Percentiles rank a stretch among this genome's conserved stretches.
These are phyloP conservation scores for Silurus lanzhouensis DNA, from an alignment of 2,797 vertebrate species.

Conservation along the genomic window DNA sequence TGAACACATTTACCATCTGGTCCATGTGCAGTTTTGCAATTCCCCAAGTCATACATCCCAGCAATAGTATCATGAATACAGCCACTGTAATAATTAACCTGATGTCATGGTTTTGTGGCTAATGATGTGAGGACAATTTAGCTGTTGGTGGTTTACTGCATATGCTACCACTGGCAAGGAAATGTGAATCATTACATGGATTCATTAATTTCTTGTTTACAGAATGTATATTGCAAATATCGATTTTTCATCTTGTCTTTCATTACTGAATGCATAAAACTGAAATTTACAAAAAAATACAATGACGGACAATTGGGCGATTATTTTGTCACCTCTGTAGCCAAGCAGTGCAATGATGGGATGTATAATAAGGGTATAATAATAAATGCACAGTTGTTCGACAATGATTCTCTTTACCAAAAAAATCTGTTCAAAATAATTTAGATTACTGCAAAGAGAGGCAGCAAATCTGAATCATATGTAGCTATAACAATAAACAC, in stretches of 20 bases:
- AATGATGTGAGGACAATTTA: not conserved
- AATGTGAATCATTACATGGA: not conserved
- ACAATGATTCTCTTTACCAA: not conserved
- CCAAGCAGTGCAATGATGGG: slow-evolving; percentile 86
- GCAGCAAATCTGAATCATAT: not conserved
- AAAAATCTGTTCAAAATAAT: not conserved
- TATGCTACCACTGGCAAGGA: not conserved
- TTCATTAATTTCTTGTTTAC: not conserved
- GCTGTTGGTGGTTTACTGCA: not conserved
- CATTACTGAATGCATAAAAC: not conserved
- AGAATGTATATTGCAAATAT: not conserved
- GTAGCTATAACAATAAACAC: not conserved
- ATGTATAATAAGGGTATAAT: slow-evolving; percentile 71
- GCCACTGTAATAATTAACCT: slow-evolving; percentile 31
- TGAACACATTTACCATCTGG: slow-evolving; percentile 3
- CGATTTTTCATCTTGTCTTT: not conserved
- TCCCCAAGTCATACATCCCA: not conserved
- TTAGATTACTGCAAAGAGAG: not conserved
- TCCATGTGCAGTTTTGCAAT: not conserved
- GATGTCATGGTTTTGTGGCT: slow-evolving; percentile 6
- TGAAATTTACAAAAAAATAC: slow-evolving; percentile 69
- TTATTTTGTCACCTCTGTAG: slow-evolving; percentile 86
- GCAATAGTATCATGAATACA: not conserved
- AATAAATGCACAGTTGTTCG: not conserved
- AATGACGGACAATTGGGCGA: slow-evolving; percentile 82